phyloP scores from a whole-genome alignment of 2,888 invertebrate genomes.

The Anorthoa munda region DNA sequence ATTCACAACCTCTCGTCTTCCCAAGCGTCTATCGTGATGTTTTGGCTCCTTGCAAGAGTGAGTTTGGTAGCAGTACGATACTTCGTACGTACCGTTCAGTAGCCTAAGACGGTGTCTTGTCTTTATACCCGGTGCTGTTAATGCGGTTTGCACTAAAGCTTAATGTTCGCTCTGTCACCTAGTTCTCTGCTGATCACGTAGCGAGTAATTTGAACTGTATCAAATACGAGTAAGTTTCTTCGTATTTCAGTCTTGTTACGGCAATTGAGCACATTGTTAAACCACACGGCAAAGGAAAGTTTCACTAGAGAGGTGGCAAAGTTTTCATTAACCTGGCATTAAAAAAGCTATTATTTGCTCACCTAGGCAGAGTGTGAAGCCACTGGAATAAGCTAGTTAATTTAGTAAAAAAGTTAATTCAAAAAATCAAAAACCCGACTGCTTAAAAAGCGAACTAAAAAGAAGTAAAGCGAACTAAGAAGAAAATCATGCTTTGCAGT shows the following conservation, averaged over 20 bases:
- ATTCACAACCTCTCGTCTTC: slow-evolving; percentile 7
- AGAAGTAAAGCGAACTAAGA: no score
- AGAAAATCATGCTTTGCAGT: no score
- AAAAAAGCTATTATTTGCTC: no score
- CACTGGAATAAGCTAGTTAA: no score
- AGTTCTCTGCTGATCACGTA: not conserved
- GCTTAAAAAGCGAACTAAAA: no score
- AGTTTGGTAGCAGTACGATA: slow-evolving; percentile 1
- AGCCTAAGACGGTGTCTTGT: not conserved
- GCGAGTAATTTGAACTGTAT: not conserved
- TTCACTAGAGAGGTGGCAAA: not conserved
- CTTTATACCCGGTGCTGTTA: no score
- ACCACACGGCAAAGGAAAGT: not conserved
- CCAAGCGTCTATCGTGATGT: not conserved
- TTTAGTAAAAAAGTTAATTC: no score
- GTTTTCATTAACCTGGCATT: no score
- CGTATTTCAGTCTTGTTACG: not conserved
- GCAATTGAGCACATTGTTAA: not conserved
- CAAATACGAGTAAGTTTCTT: not conserved
- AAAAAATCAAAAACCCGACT: no score
- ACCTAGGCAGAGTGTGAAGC: no score
- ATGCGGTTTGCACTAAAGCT: not conserved
- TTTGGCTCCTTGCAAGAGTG: slow-evolving; percentile 10
- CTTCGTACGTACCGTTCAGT: not conserved
- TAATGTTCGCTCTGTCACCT: not conserved